phyloP scores from a whole-genome alignment of 2,888 invertebrate species.

The Perdita meconis region DNA sequence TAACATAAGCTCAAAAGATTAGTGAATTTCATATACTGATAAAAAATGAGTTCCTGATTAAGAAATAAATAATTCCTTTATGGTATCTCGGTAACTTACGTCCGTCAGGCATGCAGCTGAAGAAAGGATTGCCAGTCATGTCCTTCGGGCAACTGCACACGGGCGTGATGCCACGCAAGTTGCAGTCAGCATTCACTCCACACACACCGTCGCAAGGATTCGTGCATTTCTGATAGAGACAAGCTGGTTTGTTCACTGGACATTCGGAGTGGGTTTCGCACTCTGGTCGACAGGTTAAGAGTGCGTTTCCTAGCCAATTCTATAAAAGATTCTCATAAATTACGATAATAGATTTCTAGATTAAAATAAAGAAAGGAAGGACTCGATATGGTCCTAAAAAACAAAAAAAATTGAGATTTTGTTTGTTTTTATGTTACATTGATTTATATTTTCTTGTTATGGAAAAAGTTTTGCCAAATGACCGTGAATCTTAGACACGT shows the following conservation, averaged over 20 bases:
- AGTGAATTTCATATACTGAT: too few species aligned
- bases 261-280: conserved; percentile 93
- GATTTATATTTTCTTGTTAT: too few species aligned
- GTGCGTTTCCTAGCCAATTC: conserved; percentile 92
- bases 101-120: conserved; percentile 91
- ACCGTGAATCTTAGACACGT: too few species aligned
- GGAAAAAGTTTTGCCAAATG: too few species aligned
- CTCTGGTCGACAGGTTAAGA: conserved; percentile 91
- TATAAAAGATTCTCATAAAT: conserved; percentile 71
- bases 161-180: conserved; percentile 91
- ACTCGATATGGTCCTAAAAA: too few species aligned
- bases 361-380: too few species aligned
- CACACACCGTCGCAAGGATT: conserved; percentile 94
- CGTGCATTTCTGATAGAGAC: conserved; percentile 92
- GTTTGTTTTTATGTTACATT: too few species aligned
- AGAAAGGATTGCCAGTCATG: conserved; percentile 95
- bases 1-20: too few species aligned
- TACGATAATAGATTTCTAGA: background rate
- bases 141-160: conserved; percentile 94
- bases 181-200: conserved; percentile 92
- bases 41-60: too few species aligned
- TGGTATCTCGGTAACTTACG: conserved; percentile 83
- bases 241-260: conserved; percentile 91
- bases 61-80: too few species aligned
- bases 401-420: too few species aligned